phyloP scores from a whole-genome alignment of 2,113 vertebrate species.

The Laticauda laticaudata region DNA sequence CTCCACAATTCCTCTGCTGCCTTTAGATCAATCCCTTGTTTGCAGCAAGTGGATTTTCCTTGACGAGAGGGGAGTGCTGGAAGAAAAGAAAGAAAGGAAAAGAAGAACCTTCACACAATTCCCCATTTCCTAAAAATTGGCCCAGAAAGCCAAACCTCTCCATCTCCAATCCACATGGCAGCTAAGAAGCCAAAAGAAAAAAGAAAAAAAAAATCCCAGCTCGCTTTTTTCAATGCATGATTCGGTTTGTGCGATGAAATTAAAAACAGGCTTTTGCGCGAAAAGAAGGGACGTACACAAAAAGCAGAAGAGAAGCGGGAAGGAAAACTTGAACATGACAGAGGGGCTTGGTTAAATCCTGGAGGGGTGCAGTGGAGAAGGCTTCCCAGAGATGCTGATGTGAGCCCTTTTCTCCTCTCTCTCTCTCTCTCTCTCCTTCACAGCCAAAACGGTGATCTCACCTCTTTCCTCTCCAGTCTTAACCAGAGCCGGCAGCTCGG shows the following conservation, averaged over 20 bases:
- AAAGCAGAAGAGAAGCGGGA: background rate
- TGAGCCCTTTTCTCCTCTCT: conserved; percentile 36
- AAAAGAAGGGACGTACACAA: background rate
- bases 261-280: background rate
- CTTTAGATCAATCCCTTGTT: background rate
- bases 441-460: conserved; percentile 93
- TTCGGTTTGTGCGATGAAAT: background rate
- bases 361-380: background rate
- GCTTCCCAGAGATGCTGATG: conserved; percentile 23
- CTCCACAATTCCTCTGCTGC: background rate
- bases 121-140: background rate
- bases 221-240: background rate
- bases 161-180: background rate
- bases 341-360: background rate
- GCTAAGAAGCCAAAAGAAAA: too few species aligned
- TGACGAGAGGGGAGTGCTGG: background rate
- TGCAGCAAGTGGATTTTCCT: background rate
- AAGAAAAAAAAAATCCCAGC: background rate
- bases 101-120: background rate
- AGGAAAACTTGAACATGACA: background rate
- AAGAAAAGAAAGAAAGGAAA: background rate
- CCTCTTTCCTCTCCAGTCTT: conserved; percentile 91
- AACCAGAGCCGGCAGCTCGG: conserved; percentile 91
- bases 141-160: background rate
- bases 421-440: conserved; percentile 51